Conservation (phyloP, 2,113 vertebrate species). For the Myiozetetes cayanensis region DNA sequence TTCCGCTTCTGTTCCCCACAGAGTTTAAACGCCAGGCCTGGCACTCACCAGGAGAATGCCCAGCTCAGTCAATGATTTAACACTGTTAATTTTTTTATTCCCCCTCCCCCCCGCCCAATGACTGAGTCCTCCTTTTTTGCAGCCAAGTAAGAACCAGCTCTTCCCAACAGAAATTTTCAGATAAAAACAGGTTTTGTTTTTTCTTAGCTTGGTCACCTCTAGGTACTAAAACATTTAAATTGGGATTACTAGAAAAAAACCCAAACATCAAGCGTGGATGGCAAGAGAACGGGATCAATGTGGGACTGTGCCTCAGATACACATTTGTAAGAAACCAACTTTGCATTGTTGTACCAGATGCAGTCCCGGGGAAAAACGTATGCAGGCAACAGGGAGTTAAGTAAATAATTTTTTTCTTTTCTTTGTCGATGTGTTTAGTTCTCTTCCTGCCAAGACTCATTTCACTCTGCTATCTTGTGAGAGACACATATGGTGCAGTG, state of each 20-base stretch:
- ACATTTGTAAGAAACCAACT: conserved; percentile 32
- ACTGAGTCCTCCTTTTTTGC: neutral
- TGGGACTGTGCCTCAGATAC: neutral
- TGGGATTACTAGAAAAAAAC: neutral
- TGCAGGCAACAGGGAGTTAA: conserved; percentile 87
- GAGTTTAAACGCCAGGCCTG: neutral
- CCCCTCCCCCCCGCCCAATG: too few species aligned
- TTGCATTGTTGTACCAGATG: conserved; percentile 6
- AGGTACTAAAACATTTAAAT: neutral
- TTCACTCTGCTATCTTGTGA: conserved; percentile 90
- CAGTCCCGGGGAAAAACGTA: conserved; percentile 54
- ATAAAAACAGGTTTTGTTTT: neutral
- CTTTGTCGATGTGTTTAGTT: conserved; percentile 86
- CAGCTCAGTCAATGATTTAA: neutral
- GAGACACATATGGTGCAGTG: conserved; percentile 95
- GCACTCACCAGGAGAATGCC: neutral
- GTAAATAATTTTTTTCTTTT: conserved; percentile 81
- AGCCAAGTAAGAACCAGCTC: neutral
- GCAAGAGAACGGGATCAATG: neutral
- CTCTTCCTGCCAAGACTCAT: conserved; percentile 92
- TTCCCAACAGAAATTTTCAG: neutral
- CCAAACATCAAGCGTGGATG: neutral
- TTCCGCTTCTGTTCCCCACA: neutral
- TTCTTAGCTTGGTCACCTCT: neutral
- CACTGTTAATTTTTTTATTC: neutral